Percentiles rank a stretch among this genome's conserved stretches.
phyloP scores from a whole-genome alignment of 2,797 vertebrate genomes.

The Tokudaia muenninki region DNA sequence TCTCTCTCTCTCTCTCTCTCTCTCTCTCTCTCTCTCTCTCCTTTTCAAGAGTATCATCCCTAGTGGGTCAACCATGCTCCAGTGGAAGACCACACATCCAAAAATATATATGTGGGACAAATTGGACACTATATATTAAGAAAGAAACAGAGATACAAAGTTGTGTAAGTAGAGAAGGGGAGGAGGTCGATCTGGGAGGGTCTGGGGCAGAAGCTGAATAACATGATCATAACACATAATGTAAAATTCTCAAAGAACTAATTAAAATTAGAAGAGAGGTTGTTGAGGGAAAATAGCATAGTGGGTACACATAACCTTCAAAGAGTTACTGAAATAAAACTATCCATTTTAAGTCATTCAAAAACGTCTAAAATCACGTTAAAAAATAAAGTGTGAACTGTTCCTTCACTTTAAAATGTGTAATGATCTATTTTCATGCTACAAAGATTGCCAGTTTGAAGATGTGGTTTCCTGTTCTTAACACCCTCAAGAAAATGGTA shows the following conservation, averaged over 20 bases:
- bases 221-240: background rate
- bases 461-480: background rate
- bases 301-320: background rate
- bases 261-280: background rate
- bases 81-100: background rate
- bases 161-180: background rate
- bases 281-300: background rate
- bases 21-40: too few relatives aligned
- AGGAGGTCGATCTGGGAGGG: background rate
- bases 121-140: background rate
- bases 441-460: background rate
- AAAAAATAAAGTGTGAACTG: background rate
- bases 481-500: background rate
- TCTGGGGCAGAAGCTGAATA: background rate
- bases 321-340: conserved; percentile 38
- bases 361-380: background rate
- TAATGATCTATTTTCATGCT: background rate
- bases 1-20: too few relatives aligned
- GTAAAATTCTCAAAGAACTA: background rate
- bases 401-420: conserved; percentile 5
- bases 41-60: background rate
- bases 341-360: background rate
- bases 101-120: too few relatives aligned
- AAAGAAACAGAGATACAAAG: background rate
- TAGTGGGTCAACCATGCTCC: background rate